phyloP scores from a whole-genome alignment of 2,797 vertebrate species.

The Mormyrus proboscirostris region DNA sequence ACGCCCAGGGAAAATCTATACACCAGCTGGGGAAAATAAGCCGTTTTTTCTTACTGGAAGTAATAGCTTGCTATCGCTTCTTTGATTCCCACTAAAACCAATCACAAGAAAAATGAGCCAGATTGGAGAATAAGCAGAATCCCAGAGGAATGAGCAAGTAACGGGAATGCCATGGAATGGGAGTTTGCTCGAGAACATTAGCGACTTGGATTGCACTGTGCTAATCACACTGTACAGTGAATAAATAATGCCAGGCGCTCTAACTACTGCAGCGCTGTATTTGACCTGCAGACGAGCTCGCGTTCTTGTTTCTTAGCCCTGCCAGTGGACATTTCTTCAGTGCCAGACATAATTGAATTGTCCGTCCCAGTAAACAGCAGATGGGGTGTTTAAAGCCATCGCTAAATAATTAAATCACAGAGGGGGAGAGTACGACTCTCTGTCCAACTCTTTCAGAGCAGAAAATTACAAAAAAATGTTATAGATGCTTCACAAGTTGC shows the following conservation, averaged over 20 bases:
- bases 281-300: background rate
- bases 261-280: background rate
- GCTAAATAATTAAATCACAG: constrained; percentile 42
- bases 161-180: background rate
- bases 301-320: background rate
- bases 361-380: constrained; percentile 31
- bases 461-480: constrained; percentile 40
- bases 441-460: constrained; percentile 38
- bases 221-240: background rate
- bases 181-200: background rate
- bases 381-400: constrained; percentile 30
- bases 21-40: background rate
- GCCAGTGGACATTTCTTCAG: background rate
- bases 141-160: background rate
- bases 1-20: background rate
- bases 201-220: background rate
- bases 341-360: constrained; percentile 23
- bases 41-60: background rate
- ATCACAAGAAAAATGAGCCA: background rate
- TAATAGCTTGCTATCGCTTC: background rate
- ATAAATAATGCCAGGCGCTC: background rate
- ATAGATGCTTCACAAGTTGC: constrained; percentile 50
- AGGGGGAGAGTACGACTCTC: constrained; percentile 14
- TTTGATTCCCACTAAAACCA: background rate
- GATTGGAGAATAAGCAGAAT: background rate